Evolutionary conservation across 2,113 vertebrate genomes (phyloP), one percentile per base, ranked within the genome.

Genomic region (Carassius auratus): DNA sequence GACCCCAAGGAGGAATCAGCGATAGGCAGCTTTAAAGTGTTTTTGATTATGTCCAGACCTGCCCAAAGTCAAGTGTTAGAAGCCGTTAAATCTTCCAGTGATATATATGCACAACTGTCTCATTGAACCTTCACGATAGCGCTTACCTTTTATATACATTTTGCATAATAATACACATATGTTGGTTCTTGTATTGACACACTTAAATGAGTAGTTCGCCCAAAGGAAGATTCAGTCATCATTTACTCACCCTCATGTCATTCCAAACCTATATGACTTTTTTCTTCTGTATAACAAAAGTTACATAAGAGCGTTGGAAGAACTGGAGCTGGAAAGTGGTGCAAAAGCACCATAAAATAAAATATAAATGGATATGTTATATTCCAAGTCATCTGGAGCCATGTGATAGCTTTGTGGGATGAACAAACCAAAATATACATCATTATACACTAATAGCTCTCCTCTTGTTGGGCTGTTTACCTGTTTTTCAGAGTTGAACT

Each of bases 11-110:
- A 36, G 13, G 69, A 84, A 84, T 62, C 50, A 73, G 48, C 42
- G 15, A 76, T 59, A 33, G 68, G 86, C 88, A 86, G 84, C 88
- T 86, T 57, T 57, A 30, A 68, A 68, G 76, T 42, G 26, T 62
- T 66, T 42, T 26, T 61, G n/a, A 69, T 69, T 81, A 21, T 73
- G 66, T 81, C 57, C 57, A 74, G 85, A 82, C 62, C 64, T 78
- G 64, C 81, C 74, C 61, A 26, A 78, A 52, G 6, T 36, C 55
- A 74, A 68, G 61, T 78, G 30, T 71, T 68, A 66, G 62, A 23
- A 69, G 48, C 80, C 3, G 19, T 68, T 66, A 69, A 26, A n/a
- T 83, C 30, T 57, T 66, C 23, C 42, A 81, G 61, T 68, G 38
- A 26, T 69, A 52, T 68, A 82, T n/a, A 71, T 57, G 57, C 66